These are phyloP conservation scores for Chironomus tepperi DNA, from an alignment of 1,140 invertebrate genomes.

Conservation along the genomic window DNA sequence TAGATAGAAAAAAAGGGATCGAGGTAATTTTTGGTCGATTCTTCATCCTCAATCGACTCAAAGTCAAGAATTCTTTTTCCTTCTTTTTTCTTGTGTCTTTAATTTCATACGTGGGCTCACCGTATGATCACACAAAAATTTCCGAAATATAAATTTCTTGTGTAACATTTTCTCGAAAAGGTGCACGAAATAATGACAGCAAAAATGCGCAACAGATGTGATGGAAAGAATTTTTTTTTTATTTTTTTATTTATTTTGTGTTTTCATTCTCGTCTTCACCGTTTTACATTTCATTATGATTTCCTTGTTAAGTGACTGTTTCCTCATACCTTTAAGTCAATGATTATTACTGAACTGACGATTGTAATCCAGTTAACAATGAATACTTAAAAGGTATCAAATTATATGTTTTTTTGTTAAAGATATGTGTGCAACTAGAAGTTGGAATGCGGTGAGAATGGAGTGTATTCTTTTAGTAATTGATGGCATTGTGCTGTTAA, in stretches of 20 bases:
- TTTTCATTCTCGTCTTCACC: no score
- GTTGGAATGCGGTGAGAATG: no score
- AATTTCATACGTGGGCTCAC: no score
- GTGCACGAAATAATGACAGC: neutral
- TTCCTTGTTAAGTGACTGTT: slow-evolving; percentile 12
- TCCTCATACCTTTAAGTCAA: neutral
- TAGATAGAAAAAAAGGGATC: slow-evolving; percentile 11
- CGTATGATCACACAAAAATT: neutral
- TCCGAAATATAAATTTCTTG: neutral
- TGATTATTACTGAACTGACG: neutral
- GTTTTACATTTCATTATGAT: neutral
- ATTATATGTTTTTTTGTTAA: neutral
- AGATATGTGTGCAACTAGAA: neutral
- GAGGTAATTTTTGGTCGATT: neutral
- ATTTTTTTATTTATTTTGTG: neutral
- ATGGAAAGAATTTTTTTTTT: neutral
- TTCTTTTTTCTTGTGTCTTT: neutral
- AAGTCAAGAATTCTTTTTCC: neutral
- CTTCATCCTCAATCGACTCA: neutral
- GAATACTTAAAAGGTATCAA: slow-evolving; percentile 8
- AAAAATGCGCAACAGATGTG: slow-evolving; percentile 9
- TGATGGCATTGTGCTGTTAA: no score
- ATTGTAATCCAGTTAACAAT: slow-evolving; percentile 14
- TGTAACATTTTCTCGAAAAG: neutral
- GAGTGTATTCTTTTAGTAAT: no score